Conservation (phyloP, 2,797 vertebrate genomes). For the Petrocephalus sullivani region DNA sequence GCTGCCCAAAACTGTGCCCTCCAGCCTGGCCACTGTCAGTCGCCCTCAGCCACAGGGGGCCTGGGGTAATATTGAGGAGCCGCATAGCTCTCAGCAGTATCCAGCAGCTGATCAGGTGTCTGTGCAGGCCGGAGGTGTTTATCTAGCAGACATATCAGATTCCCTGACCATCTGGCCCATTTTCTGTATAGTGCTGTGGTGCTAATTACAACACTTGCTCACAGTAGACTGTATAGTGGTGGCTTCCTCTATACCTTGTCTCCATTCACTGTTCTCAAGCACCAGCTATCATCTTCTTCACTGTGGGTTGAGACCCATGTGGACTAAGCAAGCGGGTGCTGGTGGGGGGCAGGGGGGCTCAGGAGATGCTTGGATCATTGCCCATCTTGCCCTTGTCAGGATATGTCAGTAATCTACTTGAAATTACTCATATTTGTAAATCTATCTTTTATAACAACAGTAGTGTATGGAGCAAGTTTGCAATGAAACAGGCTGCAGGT, state of each 20-base stretch:
- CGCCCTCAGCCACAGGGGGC: background rate
- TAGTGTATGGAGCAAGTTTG: background rate
- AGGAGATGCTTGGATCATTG: background rate
- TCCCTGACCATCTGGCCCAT: background rate
- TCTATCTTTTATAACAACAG: background rate
- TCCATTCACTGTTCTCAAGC: background rate
- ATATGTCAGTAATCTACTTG: background rate
- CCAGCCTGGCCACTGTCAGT: too few relatives aligned
- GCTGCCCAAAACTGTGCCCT: background rate
- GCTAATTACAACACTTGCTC: background rate
- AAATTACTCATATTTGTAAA: background rate
- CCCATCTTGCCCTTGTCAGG: background rate
- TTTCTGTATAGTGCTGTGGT: background rate
- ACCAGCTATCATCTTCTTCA: background rate
- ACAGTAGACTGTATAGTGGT: background rate
- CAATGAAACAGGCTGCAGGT: background rate
- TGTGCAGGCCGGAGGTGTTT: background rate
- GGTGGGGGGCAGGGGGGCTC: background rate
- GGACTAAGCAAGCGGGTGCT: background rate
- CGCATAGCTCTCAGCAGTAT: background rate
- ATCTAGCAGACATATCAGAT: background rate
- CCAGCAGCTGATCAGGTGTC: background rate
- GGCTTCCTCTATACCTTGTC: background rate
- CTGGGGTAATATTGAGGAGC: background rate
- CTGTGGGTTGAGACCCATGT: background rate